Conservation (phyloP, 2,797 vertebrate species). For the Valencia hispanica region DNA sequence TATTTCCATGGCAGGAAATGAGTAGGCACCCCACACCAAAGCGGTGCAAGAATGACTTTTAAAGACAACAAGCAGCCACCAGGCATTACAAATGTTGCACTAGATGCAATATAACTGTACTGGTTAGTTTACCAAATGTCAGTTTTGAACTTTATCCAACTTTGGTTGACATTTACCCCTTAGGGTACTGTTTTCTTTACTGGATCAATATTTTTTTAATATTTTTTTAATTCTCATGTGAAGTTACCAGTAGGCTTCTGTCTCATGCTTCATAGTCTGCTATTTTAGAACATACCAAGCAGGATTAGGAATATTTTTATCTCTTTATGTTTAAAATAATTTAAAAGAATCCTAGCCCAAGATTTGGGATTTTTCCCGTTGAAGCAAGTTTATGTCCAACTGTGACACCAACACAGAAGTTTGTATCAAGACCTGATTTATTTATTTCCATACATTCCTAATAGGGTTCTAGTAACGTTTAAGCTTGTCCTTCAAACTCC, state of each 20-base stretch:
- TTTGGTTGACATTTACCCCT: neutral
- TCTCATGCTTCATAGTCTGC: too few species aligned
- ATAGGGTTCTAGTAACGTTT: neutral
- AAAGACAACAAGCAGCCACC: neutral
- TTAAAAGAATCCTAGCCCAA: too few species aligned
- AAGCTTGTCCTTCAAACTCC: neutral
- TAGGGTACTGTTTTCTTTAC: too few species aligned
- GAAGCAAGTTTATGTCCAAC: neutral
- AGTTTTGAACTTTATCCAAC: neutral
- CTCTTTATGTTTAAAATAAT: too few species aligned
- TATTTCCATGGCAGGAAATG: neutral
- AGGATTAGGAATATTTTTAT: too few species aligned
- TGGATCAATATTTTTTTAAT: too few species aligned
- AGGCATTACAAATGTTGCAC: neutral
- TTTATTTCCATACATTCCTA: neutral
- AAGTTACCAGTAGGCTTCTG: too few species aligned
- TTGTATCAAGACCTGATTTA: neutral
- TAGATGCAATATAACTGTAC: neutral
- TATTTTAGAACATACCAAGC: too few species aligned
- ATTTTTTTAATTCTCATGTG: too few species aligned
- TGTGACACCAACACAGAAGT: neutral
- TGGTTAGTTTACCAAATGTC: neutral
- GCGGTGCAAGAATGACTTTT: neutral
- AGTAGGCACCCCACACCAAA: neutral
- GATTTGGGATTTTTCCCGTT: too few species aligned